These are phyloP conservation scores for Calameuta idolon DNA, from an alignment of 2,888 invertebrate genomes.

Conservation along the genomic window DNA sequence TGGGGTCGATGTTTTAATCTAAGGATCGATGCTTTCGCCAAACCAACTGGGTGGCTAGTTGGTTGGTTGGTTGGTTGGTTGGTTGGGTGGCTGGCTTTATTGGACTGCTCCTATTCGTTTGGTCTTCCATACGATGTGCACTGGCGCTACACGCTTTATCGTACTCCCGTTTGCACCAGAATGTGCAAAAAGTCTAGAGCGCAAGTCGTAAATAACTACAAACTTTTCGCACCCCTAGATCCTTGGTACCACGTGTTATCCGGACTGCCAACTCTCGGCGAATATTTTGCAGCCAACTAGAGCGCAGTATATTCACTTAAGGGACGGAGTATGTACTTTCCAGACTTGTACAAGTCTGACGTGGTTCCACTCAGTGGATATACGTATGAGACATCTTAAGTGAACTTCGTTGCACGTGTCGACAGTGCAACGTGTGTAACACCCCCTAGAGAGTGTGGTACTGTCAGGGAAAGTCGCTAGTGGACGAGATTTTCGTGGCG, in stretches of 20 bases:
- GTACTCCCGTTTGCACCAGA: background rate
- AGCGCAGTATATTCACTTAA: background rate
- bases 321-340: background rate
- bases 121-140: background rate
- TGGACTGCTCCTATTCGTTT: background rate
- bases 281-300: background rate
- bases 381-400: background rate
- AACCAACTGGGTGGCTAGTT: conserved; percentile 14
- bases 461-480: conserved; percentile 11
- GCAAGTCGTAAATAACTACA: conserved; percentile 15
- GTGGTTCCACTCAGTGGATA: background rate
- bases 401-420: conserved; percentile 10
- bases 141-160: background rate
- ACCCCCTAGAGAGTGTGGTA: conserved; percentile 7
- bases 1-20: conserved; percentile 50
- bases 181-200: conserved; percentile 8
- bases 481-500: conserved; percentile 44
- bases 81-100: background rate
- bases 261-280: background rate
- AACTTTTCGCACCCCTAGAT: background rate
- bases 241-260: background rate
- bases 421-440: conserved; percentile 12
- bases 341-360: background rate
- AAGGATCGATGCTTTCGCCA: conserved; percentile 46
- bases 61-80: background rate